These are phyloP conservation scores for Hemiprocne comata DNA, from an alignment of 2,113 vertebrate genomes.

Conservation along the genomic window DNA sequence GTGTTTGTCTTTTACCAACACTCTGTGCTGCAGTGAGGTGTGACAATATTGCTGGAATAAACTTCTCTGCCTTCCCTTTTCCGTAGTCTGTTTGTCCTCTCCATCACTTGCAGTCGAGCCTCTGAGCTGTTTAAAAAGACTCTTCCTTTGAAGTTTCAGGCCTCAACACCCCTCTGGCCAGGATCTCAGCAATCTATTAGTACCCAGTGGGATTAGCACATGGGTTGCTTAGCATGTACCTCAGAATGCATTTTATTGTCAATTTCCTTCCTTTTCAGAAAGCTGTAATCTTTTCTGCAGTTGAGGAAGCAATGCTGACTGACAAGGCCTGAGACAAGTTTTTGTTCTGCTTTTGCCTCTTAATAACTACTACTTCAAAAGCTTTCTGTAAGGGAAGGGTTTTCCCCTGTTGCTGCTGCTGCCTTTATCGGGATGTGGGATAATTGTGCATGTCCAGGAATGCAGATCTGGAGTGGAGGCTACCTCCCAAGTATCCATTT, in stretches of 20 bases:
- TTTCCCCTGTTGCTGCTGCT: rapidly evolving
- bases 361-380: not conserved
- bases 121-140: not conserved
- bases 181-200: not conserved
- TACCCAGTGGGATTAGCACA: too few relatives aligned
- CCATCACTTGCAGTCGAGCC: not conserved
- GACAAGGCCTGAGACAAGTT: not conserved
- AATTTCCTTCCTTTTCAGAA: not conserved
- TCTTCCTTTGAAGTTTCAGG: rapidly evolving
- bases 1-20: constrained; percentile 13
- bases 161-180: not conserved
- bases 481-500: rapidly evolving
- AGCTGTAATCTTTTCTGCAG: not conserved
- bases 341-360: not conserved
- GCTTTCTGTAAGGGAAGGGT: not conserved
- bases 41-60: constrained; percentile 64
- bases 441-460: rapidly evolving
- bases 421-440: too few relatives aligned
- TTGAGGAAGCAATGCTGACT: rapidly evolving
- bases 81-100: not conserved
- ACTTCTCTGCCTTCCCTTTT: constrained; percentile 57
- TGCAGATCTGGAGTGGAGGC: not conserved
- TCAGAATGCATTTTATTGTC: not conserved
- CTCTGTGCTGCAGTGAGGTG: not conserved
- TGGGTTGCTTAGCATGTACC: rapidly evolving